Conservation (phyloP, 2,888 invertebrate species). For the Chrysina gloriosa region DNA sequence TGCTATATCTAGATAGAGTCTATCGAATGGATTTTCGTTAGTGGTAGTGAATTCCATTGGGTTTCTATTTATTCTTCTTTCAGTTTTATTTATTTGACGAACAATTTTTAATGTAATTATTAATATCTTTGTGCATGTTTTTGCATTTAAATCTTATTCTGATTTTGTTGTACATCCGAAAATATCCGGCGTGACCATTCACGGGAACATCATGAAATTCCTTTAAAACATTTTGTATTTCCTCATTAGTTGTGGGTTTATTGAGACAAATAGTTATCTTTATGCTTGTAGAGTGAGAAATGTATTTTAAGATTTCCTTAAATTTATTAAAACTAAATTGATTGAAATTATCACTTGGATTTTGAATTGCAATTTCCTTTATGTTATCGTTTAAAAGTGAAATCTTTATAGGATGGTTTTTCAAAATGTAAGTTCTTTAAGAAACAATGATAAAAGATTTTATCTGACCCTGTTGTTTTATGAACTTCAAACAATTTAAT, state of each 20-base stretch:
- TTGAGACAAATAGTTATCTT: background rate
- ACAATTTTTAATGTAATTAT: slow-evolving; percentile 42
- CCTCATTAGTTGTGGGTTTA: slow-evolving; percentile 1
- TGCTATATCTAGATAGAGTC: slow-evolving; percentile 53
- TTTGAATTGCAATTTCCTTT: background rate
- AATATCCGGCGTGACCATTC: slow-evolving; percentile 37
- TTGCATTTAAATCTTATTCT: slow-evolving; percentile 46
- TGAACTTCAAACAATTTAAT: no score
- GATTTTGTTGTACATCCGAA: slow-evolving; percentile 37
- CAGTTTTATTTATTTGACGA: slow-evolving; percentile 53
- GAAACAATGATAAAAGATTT: no score
- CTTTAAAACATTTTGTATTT: background rate
- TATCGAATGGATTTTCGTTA: slow-evolving; percentile 52
- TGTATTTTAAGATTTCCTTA: slow-evolving; percentile 17
- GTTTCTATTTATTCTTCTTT: slow-evolving; percentile 45
- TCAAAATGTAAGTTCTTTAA: no score
- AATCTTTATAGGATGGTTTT: no score
- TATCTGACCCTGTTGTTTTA: no score
- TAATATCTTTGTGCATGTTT: slow-evolving; percentile 42
- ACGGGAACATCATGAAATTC: slow-evolving; percentile 32
- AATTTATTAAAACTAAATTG: background rate
- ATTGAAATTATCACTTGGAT: background rate
- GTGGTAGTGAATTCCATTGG: slow-evolving; percentile 58
- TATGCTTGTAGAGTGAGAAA: background rate
- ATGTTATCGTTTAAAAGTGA: background rate